Percentiles rank a stretch among this genome's conserved stretches.
These are phyloP conservation scores for Nymphalis io DNA, from an alignment of 1,140 invertebrate genomes.

Conservation along the genomic window DNA sequence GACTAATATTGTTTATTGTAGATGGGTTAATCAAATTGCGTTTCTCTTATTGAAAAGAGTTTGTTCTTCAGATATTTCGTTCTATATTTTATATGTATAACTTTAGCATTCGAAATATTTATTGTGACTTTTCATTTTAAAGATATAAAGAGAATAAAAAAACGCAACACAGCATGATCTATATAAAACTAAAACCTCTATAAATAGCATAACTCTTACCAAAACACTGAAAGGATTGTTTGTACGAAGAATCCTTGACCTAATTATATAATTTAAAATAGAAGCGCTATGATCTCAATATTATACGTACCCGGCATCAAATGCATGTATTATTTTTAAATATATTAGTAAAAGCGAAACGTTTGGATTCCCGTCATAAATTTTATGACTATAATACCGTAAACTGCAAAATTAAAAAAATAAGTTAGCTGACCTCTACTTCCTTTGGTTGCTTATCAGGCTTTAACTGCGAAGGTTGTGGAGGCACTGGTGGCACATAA, in stretches of 20 bases:
- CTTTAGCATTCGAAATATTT: neutral
- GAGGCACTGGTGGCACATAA: conserved; percentile 45
- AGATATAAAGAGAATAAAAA: neutral
- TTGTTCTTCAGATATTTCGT: neutral
- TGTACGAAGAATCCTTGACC: conserved; percentile 62
- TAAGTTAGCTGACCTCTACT: conserved; percentile 71
- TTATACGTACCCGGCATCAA: conserved; percentile 45
- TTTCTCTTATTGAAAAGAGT: conserved; percentile 23
- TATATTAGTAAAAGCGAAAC: conserved; percentile 12
- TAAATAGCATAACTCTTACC: neutral
- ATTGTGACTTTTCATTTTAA: too few species aligned
- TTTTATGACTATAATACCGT: neutral
- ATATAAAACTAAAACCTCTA: neutral
- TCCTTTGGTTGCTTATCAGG: conserved; percentile 68
- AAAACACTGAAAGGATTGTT: conserved; percentile 20
- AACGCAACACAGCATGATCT: neutral
- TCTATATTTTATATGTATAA: neutral
- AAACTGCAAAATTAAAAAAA: neutral
- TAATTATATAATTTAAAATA: conserved; percentile 73
- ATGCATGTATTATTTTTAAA: conserved; percentile 50
- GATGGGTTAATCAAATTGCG: conserved; percentile 35
- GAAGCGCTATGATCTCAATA: conserved; percentile 60
- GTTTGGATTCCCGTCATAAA: neutral
- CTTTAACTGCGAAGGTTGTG: conserved; percentile 58
- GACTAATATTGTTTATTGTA: conserved; percentile 41